Conservation (phyloP, 1,140 invertebrate genomes). For the Heterodera carotae region DNA sequence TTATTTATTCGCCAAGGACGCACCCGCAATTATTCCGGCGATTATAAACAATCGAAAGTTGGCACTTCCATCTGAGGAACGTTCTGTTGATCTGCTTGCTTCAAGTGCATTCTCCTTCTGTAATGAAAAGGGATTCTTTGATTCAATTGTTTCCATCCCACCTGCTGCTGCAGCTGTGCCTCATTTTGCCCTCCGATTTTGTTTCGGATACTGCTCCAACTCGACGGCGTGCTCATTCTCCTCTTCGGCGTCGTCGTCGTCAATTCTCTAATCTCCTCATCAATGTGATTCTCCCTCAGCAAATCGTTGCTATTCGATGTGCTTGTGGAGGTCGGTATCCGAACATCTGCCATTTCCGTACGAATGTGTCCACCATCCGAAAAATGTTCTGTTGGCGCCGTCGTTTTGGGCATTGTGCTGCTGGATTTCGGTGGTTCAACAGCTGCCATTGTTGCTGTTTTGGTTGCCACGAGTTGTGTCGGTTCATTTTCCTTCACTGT, state of each 20-base stretch:
- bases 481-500: background rate
- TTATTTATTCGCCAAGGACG: too few relatives aligned
- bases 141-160: background rate
- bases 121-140: background rate
- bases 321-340: background rate
- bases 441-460: background rate
- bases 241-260: background rate
- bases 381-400: background rate
- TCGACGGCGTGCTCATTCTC: background rate
- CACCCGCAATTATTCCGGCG: constrained; percentile 16
- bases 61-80: background rate
- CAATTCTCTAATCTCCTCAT: background rate
- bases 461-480: background rate
- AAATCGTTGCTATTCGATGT: background rate
- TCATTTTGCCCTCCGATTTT: background rate
- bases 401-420: background rate
- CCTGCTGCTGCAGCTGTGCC: too few relatives aligned
- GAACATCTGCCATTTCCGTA: background rate
- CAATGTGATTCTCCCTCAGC: background rate
- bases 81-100: constrained; percentile 10
- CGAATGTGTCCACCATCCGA: background rate
- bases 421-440: background rate
- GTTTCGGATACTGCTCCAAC: background rate
- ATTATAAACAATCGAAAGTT: constrained; percentile 16
- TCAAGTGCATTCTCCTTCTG: background rate